phyloP scores from a whole-genome alignment of 2,888 invertebrate genomes.

The Dendrolimus pini region DNA sequence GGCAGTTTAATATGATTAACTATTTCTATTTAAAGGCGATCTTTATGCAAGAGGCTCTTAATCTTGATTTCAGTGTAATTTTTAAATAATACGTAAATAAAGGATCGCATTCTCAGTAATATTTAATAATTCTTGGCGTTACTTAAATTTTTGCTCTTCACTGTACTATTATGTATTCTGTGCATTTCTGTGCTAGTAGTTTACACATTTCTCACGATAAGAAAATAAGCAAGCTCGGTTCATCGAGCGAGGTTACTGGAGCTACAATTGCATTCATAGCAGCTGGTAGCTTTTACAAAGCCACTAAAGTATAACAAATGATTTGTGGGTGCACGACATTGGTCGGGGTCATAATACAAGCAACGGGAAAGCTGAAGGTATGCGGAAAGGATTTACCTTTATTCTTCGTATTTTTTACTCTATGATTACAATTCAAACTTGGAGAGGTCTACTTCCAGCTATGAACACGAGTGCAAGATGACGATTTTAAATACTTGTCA shows the following conservation, averaged over 20 bases:
- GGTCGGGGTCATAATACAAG: background rate
- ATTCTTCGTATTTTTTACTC: constrained; percentile 4
- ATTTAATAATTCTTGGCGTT: no score
- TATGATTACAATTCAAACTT: no score
- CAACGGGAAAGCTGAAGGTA: background rate
- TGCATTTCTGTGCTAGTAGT: background rate
- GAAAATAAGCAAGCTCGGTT: constrained; percentile 11
- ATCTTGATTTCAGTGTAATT: no score
- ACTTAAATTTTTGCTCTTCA: no score
- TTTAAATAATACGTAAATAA: no score
- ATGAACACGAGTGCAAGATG: no score
- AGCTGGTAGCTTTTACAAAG: constrained; percentile 53
- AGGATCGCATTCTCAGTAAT: no score
- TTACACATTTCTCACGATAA: constrained; percentile 34
- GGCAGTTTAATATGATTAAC: no score
- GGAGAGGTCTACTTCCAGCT: no score
- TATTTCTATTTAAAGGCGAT: no score
- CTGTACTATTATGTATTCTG: background rate
- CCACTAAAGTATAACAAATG: constrained; percentile 51
- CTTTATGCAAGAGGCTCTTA: no score
- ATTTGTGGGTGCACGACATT: background rate
- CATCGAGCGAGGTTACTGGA: constrained; percentile 20
- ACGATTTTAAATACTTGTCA: no score
- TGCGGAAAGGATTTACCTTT: constrained; percentile 11
- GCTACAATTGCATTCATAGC: constrained; percentile 48